Conservation (phyloP, 1,140 invertebrate genomes). For the Stegodyphus mimosarum region DNA sequence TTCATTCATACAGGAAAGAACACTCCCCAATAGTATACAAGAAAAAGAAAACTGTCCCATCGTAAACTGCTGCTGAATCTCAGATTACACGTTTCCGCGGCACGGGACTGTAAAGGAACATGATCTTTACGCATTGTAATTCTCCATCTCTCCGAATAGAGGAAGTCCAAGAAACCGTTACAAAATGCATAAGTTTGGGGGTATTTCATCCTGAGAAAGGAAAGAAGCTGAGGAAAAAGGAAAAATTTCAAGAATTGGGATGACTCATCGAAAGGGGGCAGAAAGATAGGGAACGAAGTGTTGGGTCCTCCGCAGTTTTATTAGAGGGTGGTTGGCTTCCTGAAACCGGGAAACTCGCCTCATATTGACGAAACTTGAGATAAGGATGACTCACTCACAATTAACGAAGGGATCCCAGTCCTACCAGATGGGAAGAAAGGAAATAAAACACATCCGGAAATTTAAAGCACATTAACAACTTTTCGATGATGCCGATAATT, state of each 20-base stretch:
- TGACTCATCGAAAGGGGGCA: constrained; percentile 18
- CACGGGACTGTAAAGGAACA: too few relatives aligned
- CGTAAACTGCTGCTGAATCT: background rate
- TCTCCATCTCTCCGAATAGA: background rate
- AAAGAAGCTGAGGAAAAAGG: background rate
- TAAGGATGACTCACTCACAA: constrained; percentile 12
- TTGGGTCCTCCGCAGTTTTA: background rate
- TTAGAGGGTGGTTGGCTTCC: constrained; percentile 6
- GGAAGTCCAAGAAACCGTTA: background rate
- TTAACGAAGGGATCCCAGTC: background rate
- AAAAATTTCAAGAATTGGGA: constrained; percentile 17
- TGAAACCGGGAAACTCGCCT: background rate
- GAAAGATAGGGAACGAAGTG: background rate
- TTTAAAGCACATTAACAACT: too few relatives aligned
- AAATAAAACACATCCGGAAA: too few relatives aligned
- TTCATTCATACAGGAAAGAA: background rate
- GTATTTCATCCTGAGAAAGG: constrained; percentile 11
- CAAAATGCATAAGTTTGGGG: background rate
- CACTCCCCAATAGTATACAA: background rate
- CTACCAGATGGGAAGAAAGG: too few relatives aligned
- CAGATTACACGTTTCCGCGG: too few relatives aligned
- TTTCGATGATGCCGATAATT: too few relatives aligned
- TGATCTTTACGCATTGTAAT: background rate
- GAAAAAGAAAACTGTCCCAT: background rate
- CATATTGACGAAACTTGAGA: background rate